Base-by-base conservation (phyloP, 2,113 vertebrate species). In the Varanus komodoensis region DNA sequence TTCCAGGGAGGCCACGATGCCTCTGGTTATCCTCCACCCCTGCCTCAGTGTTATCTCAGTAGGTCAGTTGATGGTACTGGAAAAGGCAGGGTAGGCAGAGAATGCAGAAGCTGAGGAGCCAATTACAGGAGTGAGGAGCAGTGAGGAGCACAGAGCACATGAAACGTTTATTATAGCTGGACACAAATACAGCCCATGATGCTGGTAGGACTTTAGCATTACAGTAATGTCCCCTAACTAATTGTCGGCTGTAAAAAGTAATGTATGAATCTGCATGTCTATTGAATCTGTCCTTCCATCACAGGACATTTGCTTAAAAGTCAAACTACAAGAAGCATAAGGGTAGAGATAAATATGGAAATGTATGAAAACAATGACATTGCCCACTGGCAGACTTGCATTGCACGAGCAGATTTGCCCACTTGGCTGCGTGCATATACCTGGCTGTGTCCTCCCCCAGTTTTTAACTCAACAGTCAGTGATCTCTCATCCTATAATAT, bases 401-500 rank as follows among this genome's bases (percentile, higher is more conserved):
- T 64, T 74, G 34, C 69, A 17, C 8, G 73, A 54, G 34, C 44
- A 9, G 8, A 44, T 44, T 44, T 44, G 38, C 38, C 38, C 38
- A 44, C 38, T n/a, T 44, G 52, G 52, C 74, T 54, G 38, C 21
- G 12, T 25, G 14, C 27, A 44, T 48, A 12, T 57, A 11, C 38
- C 44, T 32, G 34, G 71, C 48, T 44, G 57, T 29, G 54, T 61
- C 34, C 52, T 64, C 68, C 9, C 52, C 27, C 75, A 64, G 15
- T 89, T 82, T 83, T 57, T 34, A 79, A 71, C 67, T 57, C 73
- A 38, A 52, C 64, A n/a, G 17, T 54, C 64, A 21, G 29, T 54
- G 64, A 67, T 83, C 52, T 82, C n/a, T 75, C 71, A n/a, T 82
- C 54, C 78, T 82, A n/a, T 73, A 73, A 73, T 73, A 82, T 82